Evolutionary conservation across 2,797 vertebrate species (phyloP), one percentile per base, ranked within the genome.

Genomic region (Halcyon smyrnensis): DNA sequence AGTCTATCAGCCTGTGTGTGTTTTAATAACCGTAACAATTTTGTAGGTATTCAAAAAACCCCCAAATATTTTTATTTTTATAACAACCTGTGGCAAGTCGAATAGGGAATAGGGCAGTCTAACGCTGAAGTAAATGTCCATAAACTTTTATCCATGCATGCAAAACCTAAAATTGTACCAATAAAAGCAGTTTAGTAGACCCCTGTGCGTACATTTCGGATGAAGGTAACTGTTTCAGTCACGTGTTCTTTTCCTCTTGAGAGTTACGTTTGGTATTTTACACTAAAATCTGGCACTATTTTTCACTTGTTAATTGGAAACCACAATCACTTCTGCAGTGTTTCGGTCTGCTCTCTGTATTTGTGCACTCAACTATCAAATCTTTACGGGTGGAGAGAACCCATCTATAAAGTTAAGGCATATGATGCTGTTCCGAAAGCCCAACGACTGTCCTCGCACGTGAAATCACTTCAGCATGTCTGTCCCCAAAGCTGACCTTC

Each of bases 121-220:
- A 84, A 70, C 4, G 2, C 77, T 91, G n/a, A 92, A 90, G 41
- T 88, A 90, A 97, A 95, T 51, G 84, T 81, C 67, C 74, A 95
- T 94, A 97, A 96, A 93, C 86, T 87, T 92, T 74, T 81, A 95
- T 94, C 46, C 68, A 67, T 90, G 90, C 59, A 95, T 89, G 90
- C 94, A 94, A 93, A 97, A 96, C 87, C 81, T 90, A 84, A 93
- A 94, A 62, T 30, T 39, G 41, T 48, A 78, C 62, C 84, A 83
- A 88, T 95, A 96, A 95, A 96, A 95, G 89, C 23, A 48, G 73
- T 84, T 90, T 91, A 94, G 84, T 54, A 60, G 94, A 39, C 94
- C 94, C 94, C 95, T 32, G 10, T 39, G 71, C 80, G 71, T 88
- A 32, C 25, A 1, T 96, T 97, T 90, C 68, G 68, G 77, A 71